Evolutionary conservation across 1,140 invertebrate species (phyloP).

Genomic region (Pachypeltis micranthus): DNA sequence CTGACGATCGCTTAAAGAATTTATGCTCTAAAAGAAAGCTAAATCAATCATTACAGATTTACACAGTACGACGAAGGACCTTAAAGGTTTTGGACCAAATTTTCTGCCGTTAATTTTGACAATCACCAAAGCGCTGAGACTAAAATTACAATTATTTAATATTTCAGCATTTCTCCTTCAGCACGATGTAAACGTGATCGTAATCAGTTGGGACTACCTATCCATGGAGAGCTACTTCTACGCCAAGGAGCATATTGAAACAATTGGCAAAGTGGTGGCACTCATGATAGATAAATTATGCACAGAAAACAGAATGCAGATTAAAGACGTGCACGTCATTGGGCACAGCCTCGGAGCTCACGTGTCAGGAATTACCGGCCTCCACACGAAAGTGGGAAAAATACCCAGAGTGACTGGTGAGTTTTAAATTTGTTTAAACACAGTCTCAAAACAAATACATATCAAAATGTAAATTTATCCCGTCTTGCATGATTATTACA

Average conservation of each 20-base stretch:
- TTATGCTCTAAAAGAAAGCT: neutral
- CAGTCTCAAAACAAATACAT: too few relatives aligned
- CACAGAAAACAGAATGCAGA: slow-evolving; percentile 33
- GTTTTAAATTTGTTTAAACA: too few relatives aligned
- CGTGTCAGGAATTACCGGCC: slow-evolving; percentile 45
- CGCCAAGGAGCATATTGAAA: slow-evolving; percentile 43
- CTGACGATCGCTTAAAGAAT: neutral
- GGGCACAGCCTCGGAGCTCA: slow-evolving; percentile 59
- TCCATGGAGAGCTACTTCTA: slow-evolving; percentile 34
- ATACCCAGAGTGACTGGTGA: slow-evolving; percentile 19
- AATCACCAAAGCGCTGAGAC: neutral
- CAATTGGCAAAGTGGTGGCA: slow-evolving; percentile 47
- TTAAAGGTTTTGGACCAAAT: neutral
- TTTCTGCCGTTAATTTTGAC: neutral
- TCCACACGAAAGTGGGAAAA: neutral
- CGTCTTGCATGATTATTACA: too few relatives aligned
- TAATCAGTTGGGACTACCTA: slow-evolving; percentile 41
- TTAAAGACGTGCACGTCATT: slow-evolving; percentile 45
- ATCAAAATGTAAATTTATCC: too few relatives aligned
- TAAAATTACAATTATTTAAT: too few relatives aligned
- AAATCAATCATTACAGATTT: neutral
- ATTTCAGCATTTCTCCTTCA: slow-evolving; percentile 29
- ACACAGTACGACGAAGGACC: too few relatives aligned
- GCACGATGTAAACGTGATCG: slow-evolving; percentile 42
- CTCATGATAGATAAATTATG: slow-evolving; percentile 46